These are phyloP conservation scores for Subanguina moxae DNA, from an alignment of 1,140 invertebrate genomes.

Conservation along the genomic window DNA sequence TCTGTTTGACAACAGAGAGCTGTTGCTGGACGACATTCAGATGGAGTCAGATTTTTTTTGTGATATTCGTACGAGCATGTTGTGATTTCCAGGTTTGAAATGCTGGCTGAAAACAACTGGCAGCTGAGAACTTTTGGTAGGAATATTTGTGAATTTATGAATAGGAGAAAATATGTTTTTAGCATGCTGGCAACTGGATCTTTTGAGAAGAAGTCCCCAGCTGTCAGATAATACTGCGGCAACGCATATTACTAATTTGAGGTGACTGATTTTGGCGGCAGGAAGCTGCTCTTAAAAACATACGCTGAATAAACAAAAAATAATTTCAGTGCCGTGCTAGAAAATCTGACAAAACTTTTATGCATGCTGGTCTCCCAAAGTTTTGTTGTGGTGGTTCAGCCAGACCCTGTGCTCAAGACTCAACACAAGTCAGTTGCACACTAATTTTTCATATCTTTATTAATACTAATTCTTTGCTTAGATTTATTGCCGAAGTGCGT, in stretches of 20 bases:
- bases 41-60: slow-evolving; percentile 47
- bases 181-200: slow-evolving; percentile 55
- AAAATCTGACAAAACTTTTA: slow-evolving; percentile 56
- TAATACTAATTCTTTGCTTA: too few relatives aligned
- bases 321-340: slow-evolving; percentile 32
- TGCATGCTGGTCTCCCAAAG: slow-evolving; percentile 57
- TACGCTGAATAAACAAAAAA: too few relatives aligned
- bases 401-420: slow-evolving; percentile 58
- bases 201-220: slow-evolving; percentile 49
- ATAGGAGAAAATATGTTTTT: background rate
- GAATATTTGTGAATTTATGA: too few relatives aligned
- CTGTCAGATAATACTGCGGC: slow-evolving; percentile 49
- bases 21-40: slow-evolving; percentile 54
- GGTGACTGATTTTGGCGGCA: too few relatives aligned
- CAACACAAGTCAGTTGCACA: slow-evolving; percentile 50
- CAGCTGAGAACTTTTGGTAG: slow-evolving; percentile 50
- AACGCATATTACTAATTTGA: slow-evolving; percentile 50
- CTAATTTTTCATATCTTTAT: background rate
- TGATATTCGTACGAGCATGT: too few relatives aligned
- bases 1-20: slow-evolving; percentile 54
- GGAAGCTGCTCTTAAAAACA: too few relatives aligned
- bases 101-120: slow-evolving; percentile 58
- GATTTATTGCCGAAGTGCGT: slow-evolving; percentile 49
- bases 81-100: slow-evolving; percentile 57
- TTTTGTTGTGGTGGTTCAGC: slow-evolving; percentile 57